Evolutionary conservation across 1,140 invertebrate genomes (phyloP).

Genomic region (Drosophila sp.): DNA sequence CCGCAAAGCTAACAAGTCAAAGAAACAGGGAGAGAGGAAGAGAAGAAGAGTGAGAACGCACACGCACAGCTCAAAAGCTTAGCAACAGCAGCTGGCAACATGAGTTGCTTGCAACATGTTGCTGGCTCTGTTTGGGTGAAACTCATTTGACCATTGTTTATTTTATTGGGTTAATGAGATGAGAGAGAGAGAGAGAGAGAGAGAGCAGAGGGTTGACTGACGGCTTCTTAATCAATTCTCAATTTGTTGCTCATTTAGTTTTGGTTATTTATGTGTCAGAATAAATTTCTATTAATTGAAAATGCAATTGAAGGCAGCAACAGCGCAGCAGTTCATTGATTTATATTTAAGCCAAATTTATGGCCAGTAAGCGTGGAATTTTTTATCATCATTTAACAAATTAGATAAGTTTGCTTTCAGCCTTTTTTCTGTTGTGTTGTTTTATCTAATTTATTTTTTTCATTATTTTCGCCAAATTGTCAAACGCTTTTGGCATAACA

Average conservation of each 20-base stretch:
- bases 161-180: slow-evolving; percentile 52
- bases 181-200: background rate
- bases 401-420: slow-evolving; percentile 29
- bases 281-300: slow-evolving; percentile 71
- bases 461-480: slow-evolving; percentile 43
- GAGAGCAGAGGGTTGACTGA: background rate
- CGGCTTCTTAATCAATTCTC: slow-evolving; percentile 41
- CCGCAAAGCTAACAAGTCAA: slow-evolving; percentile 35
- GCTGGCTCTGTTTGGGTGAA: slow-evolving; percentile 24
- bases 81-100: slow-evolving; percentile 16
- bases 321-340: slow-evolving; percentile 44
- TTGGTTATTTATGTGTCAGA: slow-evolving; percentile 59
- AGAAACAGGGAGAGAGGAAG: background rate
- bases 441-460: slow-evolving; percentile 9
- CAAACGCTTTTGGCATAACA: slow-evolving; percentile 71
- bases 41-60: background rate
- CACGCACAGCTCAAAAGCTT: slow-evolving; percentile 40
- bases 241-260: slow-evolving; percentile 56
- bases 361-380: slow-evolving; percentile 46
- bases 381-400: slow-evolving; percentile 35
- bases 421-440: too few species aligned
- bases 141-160: slow-evolving; percentile 33
- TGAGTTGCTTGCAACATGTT: slow-evolving; percentile 33
- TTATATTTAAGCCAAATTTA: slow-evolving; percentile 65
- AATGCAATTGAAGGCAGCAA: slow-evolving; percentile 55